Evolutionary conservation across 2,797 vertebrate species (phyloP).

Genomic region (Anolis apletophallus): DNA sequence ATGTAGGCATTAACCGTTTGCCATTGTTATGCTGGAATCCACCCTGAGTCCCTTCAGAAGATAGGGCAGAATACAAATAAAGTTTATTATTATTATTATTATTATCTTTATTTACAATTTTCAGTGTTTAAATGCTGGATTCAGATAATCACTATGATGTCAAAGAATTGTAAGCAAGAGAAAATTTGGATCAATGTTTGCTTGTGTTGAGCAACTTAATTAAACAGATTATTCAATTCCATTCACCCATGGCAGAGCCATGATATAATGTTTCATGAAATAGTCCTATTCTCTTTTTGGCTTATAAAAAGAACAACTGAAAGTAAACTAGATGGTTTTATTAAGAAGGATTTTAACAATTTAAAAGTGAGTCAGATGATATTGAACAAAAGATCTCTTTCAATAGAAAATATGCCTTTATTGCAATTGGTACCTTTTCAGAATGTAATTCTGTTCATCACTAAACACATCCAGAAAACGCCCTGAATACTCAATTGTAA

Average conservation of each 20-base stretch:
- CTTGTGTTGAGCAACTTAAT: background rate
- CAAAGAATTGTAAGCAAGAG: background rate
- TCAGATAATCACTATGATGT: background rate
- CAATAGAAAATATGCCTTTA: background rate
- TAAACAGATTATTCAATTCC: background rate
- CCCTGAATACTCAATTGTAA: conserved; percentile 39
- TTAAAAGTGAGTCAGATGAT: background rate
- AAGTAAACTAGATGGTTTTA: conserved; percentile 5
- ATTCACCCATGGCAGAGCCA: background rate
- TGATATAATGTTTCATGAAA: background rate
- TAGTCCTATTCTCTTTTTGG: background rate
- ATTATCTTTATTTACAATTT: background rate
- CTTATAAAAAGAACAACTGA: background rate
- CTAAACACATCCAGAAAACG: conserved; percentile 25
- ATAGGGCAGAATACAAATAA: no score
- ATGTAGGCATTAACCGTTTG: no score
- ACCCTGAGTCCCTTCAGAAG: no score
- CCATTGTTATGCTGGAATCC: no score
- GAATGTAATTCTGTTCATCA: conserved; percentile 3
- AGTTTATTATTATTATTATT: background rate
- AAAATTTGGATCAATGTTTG: background rate
- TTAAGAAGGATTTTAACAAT: conserved; percentile 6
- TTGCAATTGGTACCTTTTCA: background rate
- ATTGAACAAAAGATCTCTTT: background rate
- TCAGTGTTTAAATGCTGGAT: conserved; percentile 1